Evolutionary conservation across 2,888 invertebrate species (phyloP).

Genomic region (Drosophila prostipennis): DNA sequence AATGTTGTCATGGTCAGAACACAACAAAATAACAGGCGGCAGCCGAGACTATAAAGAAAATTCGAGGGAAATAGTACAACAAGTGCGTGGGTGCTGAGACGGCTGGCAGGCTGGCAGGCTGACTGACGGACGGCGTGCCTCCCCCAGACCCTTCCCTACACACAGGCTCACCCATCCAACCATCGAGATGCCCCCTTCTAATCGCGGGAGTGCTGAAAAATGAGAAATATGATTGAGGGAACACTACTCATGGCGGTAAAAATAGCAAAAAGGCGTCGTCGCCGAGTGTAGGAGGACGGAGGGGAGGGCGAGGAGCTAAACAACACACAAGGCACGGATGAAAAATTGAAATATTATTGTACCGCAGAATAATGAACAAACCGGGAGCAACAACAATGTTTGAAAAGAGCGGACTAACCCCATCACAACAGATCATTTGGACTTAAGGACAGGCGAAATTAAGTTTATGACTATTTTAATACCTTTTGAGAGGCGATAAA

Average conservation of each 20-base stretch:
- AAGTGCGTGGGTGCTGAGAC: constrained; percentile 63
- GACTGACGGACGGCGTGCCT: constrained; percentile 47
- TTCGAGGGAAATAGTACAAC: constrained; percentile 35
- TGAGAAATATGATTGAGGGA: constrained; percentile 78
- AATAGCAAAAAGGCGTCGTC: constrained; percentile 59
- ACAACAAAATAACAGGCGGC: constrained; percentile 36
- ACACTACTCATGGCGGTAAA: constrained; percentile 74
- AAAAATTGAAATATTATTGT: constrained; percentile 69
- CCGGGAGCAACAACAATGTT: constrained; percentile 36
- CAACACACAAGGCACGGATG: constrained; percentile 31
- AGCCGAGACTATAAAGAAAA: constrained; percentile 51
- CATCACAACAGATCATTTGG: constrained; percentile 46
- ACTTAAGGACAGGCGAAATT: constrained; percentile 7
- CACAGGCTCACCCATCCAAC: constrained; percentile 18
- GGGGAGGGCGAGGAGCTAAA: constrained; percentile 11
- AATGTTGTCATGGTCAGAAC: constrained; percentile 75
- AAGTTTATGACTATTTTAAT: constrained; percentile 27
- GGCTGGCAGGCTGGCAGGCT: constrained; percentile 40
- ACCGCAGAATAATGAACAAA: constrained; percentile 56
- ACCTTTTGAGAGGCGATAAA: constrained; percentile 7
- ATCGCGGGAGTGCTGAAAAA: constrained; percentile 64
- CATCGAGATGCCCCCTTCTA: constrained; percentile 38
- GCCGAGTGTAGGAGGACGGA: constrained; percentile 26
- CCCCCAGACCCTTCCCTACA: constrained; percentile 8
- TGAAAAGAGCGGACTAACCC: constrained; percentile 30